Base-by-base conservation (phyloP, 1,140 invertebrate genomes). In the Prorops nasuta region DNA sequence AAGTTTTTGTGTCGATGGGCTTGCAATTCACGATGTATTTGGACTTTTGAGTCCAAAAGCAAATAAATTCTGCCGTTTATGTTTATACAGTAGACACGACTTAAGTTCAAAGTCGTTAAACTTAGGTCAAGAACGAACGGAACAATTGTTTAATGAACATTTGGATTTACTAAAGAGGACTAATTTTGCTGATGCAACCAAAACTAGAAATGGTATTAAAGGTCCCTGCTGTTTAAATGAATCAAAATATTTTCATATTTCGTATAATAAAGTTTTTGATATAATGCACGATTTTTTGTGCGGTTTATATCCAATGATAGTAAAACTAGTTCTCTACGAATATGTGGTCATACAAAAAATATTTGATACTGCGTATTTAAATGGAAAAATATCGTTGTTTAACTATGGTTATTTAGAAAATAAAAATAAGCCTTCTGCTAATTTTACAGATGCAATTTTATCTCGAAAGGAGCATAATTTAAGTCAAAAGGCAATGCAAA, bases 401-500 rank as follows among this genome's bases (percentile, higher is more conserved):
- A 40, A 58, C 31, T 64, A 58, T 48, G 56, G 64, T 10, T 44
- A 44, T n/a, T 19, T 50, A 9, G 61, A 66, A 34, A 44, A 38
- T 2, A 56, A 44, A 36, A 58, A 66, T 21, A 66, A 66, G 32
- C 64, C 64, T 19, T 60, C 56, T 39, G 41, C 54, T 4, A 66
- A 66, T 50, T 64, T 64, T 16, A 63, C 56, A 10, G 12, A 37
- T 43, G 3, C 44, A 16, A 53, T 59, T 28, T 40, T 67, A 3
- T 22, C 20, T 39, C 58, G 49, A 35, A 37, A 19, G 39, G 54
- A 54, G 3, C 43, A 61, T 28, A 47, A 38, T 15, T 44, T 63
- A 8, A 56, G 51, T 39, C 58, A 65, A 56, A 61, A 65, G 37
- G 65, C 50, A 17, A 58, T 56, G 48, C 65, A 67, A 53, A 55